phyloP scores from a whole-genome alignment of 2,113 vertebrate species.

The Clarias macrocephalus region DNA sequence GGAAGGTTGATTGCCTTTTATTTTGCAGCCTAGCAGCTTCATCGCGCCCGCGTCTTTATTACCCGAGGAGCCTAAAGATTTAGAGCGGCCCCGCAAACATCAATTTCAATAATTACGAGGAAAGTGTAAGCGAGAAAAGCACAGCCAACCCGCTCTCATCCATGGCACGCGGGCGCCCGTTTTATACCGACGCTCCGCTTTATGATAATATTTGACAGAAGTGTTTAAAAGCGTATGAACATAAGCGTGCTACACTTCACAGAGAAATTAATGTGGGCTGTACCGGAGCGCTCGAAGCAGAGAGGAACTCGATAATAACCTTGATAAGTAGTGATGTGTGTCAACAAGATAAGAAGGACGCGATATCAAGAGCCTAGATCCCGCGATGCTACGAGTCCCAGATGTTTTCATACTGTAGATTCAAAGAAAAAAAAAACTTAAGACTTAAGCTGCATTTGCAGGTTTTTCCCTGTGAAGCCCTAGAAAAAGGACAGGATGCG shows the following conservation, averaged over 20 bases:
- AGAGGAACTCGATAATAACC: slow-evolving; percentile 50
- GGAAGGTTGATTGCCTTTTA: slow-evolving; percentile 77
- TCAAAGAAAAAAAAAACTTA: background rate
- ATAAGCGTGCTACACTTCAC: slow-evolving; percentile 31
- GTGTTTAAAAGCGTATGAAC: slow-evolving; percentile 58
- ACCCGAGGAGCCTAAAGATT: slow-evolving; percentile 71
- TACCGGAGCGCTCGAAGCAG: slow-evolving; percentile 42
- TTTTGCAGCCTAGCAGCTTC: slow-evolving; percentile 67
- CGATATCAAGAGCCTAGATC: slow-evolving; percentile 6
- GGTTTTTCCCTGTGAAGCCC: background rate
- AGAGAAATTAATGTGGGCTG: slow-evolving; percentile 43
- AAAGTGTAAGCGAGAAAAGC: slow-evolving; percentile 63
- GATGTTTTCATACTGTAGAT: background rate
- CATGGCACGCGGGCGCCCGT: slow-evolving; percentile 56
- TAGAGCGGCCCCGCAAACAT: slow-evolving; percentile 70
- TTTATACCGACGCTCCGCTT: slow-evolving; percentile 65
- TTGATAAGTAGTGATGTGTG: slow-evolving; percentile 37
- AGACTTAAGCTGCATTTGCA: background rate
- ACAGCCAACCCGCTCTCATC: slow-evolving; percentile 57
- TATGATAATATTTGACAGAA: slow-evolving; percentile 66
- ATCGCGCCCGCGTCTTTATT: slow-evolving; percentile 66
- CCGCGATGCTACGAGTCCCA: slow-evolving; percentile 18
- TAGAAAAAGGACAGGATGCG: background rate
- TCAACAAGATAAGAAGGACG: slow-evolving; percentile 49
- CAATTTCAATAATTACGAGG: slow-evolving; percentile 74